These are phyloP conservation scores for Drosophila paramelanica DNA, from an alignment of 2,888 invertebrate genomes.

Conservation along the genomic window DNA sequence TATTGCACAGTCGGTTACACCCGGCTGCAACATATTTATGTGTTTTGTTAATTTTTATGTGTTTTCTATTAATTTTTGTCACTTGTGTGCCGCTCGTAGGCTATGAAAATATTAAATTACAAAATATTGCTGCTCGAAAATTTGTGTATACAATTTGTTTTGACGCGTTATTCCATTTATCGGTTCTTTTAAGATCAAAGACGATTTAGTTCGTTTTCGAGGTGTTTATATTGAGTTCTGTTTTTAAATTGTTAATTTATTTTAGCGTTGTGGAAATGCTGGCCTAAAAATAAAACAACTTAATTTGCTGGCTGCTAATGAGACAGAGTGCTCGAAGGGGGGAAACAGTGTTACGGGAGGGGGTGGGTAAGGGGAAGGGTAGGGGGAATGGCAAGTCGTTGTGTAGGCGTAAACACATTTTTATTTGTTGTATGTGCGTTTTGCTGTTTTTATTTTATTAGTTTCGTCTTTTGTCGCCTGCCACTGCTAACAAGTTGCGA, in stretches of 20 bases:
- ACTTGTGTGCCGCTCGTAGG: conserved; percentile 21
- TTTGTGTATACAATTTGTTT: conserved; percentile 67
- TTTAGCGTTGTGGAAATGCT: conserved; percentile 28
- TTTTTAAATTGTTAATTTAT: conserved; percentile 76
- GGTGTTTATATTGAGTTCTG: conserved; percentile 33
- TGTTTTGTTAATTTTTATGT: conserved; percentile 61
- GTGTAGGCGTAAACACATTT: conserved; percentile 72
- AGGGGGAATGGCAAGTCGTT: conserved; percentile 22
- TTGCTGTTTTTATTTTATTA: conserved; percentile 57
- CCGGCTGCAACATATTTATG: not conserved
- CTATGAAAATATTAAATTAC: conserved; percentile 59
- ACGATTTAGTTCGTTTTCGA: conserved; percentile 33
- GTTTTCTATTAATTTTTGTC: conserved; percentile 76
- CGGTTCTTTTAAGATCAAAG: conserved; percentile 62
- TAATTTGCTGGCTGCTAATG: conserved; percentile 80
- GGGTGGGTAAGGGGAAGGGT: conserved; percentile 10
- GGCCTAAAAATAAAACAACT: conserved; percentile 74
- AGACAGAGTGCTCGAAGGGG: conserved; percentile 30
- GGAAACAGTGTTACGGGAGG: not conserved
- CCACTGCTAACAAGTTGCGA: conserved; percentile 70
- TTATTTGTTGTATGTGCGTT: conserved; percentile 63
- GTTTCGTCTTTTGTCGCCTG: conserved; percentile 65
- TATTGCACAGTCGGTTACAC: not conserved
- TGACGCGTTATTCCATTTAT: conserved; percentile 65
- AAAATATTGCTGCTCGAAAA: conserved; percentile 54